Base-by-base conservation (phyloP, 2,797 vertebrate genomes). In the Danio kyathit region DNA sequence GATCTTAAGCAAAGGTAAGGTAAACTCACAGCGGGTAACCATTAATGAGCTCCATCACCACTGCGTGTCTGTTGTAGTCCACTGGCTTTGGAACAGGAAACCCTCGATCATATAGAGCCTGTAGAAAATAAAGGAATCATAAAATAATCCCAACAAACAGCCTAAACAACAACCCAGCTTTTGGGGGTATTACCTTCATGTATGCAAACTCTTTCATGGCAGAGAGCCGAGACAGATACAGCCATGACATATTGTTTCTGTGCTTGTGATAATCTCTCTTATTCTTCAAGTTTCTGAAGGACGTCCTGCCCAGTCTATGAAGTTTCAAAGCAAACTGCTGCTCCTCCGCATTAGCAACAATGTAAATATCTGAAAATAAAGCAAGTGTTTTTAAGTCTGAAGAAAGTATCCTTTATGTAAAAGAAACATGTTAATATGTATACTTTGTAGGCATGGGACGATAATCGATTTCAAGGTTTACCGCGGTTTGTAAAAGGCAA, bases 201-300 rank as follows among this genome's bases (percentile, higher is more conserved):
- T 97, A 99, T 8, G 97, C 97, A 91, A 94, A 99, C 90, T 99
- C 98, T 79, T 98, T 99, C 96, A 95, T 96, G 64, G 98, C 98
- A 81, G 98, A 97, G 63, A 98, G 95, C 40, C 97, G 95, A 54
- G 98, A 99, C 43, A 99, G 94, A 84, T 99, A 99, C 14, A 99
- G 95, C 97, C 98, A 99, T 10, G 98, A 99, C 92, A 98, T 94
- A 76, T 94, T 97, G 74, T 93, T 93, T 48, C 98, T 94, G 89
- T 99, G 96, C 84, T 97, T 95, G 92, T 99, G 98, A 87, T 99
- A 99, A 92, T 99, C 98, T n/a, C 97, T 95, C 74, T 99, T 98
- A 87, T 97, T 99, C 90, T 97, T 99, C 59, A 99, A 91, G 86
- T 96, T 99, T 69, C 97, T 94, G 90, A 99, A 99, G 2, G 97